Evolutionary conservation across 2,113 vertebrate species (phyloP).

Genomic region (Indri indri): DNA sequence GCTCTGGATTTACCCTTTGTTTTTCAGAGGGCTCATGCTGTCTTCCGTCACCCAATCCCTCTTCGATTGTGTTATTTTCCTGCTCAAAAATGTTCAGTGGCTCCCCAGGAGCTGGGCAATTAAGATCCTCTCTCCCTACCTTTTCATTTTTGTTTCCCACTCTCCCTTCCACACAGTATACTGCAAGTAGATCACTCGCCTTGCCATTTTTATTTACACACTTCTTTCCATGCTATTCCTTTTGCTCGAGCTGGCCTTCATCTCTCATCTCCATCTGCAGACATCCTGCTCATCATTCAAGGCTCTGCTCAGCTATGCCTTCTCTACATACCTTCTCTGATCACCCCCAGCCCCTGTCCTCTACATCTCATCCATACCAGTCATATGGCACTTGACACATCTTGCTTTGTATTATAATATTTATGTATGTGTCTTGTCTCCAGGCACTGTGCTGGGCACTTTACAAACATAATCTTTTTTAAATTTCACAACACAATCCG

Average conservation of each 20-base stretch:
- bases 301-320: background rate
- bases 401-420: background rate
- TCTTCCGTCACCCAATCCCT: background rate
- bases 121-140: background rate
- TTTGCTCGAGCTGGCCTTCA: background rate
- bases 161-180: background rate
- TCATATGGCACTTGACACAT: background rate
- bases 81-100: background rate
- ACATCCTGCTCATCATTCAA: background rate
- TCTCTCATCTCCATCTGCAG: background rate
- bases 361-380: background rate
- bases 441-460: background rate
- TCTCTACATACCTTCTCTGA: background rate
- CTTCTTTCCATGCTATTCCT: background rate
- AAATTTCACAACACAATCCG: conserved; percentile 24
- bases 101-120: background rate
- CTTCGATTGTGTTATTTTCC: background rate
- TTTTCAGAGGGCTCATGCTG: background rate
- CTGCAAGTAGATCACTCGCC: background rate
- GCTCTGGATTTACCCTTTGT: background rate
- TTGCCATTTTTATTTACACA: background rate
- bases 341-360: background rate
- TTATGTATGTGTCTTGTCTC: background rate
- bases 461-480: conserved; percentile 39
- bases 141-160: background rate